Evolutionary conservation across 2,888 invertebrate species (phyloP).

Genomic region (Allolobophora icterica): DNA sequence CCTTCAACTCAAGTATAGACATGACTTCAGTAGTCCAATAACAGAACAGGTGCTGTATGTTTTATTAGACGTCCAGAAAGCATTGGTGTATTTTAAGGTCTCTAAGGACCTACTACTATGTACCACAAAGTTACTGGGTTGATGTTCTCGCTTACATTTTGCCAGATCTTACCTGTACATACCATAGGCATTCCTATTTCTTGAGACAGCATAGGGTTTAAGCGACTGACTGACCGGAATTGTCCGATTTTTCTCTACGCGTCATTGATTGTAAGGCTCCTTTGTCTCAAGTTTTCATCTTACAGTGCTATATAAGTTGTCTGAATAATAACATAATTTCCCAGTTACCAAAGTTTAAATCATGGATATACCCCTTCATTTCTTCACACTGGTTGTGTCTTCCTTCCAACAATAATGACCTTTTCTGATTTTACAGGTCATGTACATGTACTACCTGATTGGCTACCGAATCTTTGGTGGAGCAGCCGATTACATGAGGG

Average conservation of each 20-base stretch:
- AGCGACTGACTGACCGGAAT: background rate
- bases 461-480: slow-evolving; percentile 91
- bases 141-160: background rate
- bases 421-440: slow-evolving; percentile 73
- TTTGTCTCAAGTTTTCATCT: background rate
- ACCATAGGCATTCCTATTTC: background rate
- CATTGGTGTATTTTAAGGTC: background rate
- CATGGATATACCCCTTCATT: background rate
- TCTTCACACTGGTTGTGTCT: background rate
- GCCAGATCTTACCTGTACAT: background rate
- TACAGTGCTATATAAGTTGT: background rate
- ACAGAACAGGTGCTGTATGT: too few relatives aligned
- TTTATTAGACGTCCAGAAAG: too few relatives aligned
- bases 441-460: slow-evolving; percentile 99
- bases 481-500: slow-evolving; percentile 22
- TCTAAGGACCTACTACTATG: background rate
- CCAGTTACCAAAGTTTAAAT: too few relatives aligned
- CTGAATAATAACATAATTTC: background rate
- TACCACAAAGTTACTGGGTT: background rate
- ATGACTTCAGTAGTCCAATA: too few relatives aligned
- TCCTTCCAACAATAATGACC: background rate
- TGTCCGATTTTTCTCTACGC: background rate
- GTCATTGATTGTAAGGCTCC: background rate
- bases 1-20: too few relatives aligned
- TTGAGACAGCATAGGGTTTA: background rate